Base-by-base conservation (phyloP, 2,797 vertebrate species). In the Calcarius lapponicus region DNA sequence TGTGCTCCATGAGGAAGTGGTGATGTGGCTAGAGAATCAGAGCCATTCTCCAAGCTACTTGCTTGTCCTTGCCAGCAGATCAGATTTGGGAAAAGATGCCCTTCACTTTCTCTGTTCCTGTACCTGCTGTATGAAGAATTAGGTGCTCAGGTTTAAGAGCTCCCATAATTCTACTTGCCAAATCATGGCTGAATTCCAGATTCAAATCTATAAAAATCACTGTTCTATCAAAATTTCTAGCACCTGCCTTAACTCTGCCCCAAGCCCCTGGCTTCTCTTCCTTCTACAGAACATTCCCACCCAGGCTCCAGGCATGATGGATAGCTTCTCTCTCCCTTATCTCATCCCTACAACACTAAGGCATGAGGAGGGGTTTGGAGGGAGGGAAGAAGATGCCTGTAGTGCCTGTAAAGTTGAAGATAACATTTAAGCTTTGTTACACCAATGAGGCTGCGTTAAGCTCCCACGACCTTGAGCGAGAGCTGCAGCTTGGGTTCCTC, bases 361-460 rank as follows among this genome's bases (percentile, higher is more conserved):
- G 89, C 86, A 84, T 56, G 89, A 89, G 1, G 73, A 94, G 48
- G 69, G 71, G 86, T 74, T 95, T 88, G 91, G 54, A 95, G 56
- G 89, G 76, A 96, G 87, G 94, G 62, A 93, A 84, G 53, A 96
- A 89, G 95, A 95, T 84, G 71, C 65, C 91, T 95, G 53, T 95
- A 84, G 84, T 94, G 95, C 85, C 95, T 97, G 97, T 96, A 96
- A 88, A 95, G 90, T 92, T 96, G 95, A 92, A 97, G 97, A 97
- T 97, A 97, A 97, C 56, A 24, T 95, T 97, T 96, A 94, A 95
- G 97, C 92, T 97, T 96, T 96, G 91, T 95, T 97, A 94, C 92
- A 96, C 92, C 79, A 34, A 97, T 7, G 62, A 96, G 95, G 81
- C 90, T 91, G 92, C 65, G 0, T 92, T 97, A 97, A 97, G 97